phyloP scores from a whole-genome alignment of 1,140 invertebrate genomes.

The Trichoplusia ni region DNA sequence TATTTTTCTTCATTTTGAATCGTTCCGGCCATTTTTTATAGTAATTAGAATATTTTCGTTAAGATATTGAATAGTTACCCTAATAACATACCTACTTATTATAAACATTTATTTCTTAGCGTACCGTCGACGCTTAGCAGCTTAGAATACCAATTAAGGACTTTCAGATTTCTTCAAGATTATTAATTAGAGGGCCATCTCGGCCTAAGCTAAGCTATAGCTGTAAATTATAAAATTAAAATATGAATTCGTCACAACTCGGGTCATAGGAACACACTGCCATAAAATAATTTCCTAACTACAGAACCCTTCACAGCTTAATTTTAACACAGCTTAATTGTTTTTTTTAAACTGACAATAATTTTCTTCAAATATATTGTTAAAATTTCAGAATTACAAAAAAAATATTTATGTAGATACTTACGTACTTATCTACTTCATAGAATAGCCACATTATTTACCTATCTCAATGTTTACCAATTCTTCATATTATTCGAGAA shows the following conservation, averaged over 20 bases:
- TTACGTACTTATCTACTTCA: no score
- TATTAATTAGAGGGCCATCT: no score
- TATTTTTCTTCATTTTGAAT: conserved; percentile 57
- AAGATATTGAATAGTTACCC: conserved; percentile 17
- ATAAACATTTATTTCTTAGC: no score
- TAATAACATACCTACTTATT: no score
- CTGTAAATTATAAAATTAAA: not conserved
- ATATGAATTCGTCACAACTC: not conserved
- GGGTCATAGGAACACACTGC: conserved; percentile 23
- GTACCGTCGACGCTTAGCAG: no score
- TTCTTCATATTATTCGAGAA: not conserved
- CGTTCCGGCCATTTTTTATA: conserved; percentile 78
- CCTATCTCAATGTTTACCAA: not conserved
- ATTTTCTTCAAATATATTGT: not conserved
- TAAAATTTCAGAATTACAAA: not conserved
- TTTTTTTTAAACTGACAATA: not conserved
- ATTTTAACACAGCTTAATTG: not conserved
- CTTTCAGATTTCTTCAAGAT: not conserved
- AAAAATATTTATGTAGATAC: not conserved
- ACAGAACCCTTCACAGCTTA: not conserved
- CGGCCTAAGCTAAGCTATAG: not conserved
- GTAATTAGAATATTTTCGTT: conserved; percentile 48
- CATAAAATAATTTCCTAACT: conserved; percentile 9
- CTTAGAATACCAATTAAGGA: not conserved
- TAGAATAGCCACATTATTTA: not conserved